Conservation (phyloP, 1,140 invertebrate genomes). For the Cydia amplana region DNA sequence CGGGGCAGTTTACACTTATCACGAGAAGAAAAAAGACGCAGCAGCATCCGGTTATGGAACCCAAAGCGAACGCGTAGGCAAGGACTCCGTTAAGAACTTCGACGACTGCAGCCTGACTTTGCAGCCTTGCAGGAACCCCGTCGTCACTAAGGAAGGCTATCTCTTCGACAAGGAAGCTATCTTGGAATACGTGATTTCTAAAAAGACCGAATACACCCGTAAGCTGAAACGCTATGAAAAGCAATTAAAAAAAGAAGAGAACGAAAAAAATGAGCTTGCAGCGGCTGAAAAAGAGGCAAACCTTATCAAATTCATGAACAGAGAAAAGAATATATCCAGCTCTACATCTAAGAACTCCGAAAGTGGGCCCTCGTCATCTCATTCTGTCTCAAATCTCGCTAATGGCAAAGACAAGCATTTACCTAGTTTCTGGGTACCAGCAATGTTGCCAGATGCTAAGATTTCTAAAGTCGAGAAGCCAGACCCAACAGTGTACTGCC, state of each 20-base stretch:
- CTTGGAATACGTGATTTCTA: slow-evolving; percentile 95
- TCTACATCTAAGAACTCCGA: slow-evolving; percentile 40
- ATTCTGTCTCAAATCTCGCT: slow-evolving; percentile 74
- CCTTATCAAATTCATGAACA: slow-evolving; percentile 84
- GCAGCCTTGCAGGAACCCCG: slow-evolving; percentile 95
- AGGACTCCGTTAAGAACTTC: slow-evolving; percentile 98
- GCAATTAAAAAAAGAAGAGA: slow-evolving; percentile 88
- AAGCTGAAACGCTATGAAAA: slow-evolving; percentile 97
- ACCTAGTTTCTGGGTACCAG: slow-evolving; percentile 99
- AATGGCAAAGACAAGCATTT: slow-evolving; percentile 79
- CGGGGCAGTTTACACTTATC: slow-evolving; percentile 98
- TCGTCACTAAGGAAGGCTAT: slow-evolving; percentile 93
- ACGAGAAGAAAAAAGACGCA: slow-evolving; percentile 98
- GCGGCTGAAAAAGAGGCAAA: slow-evolving; percentile 82
- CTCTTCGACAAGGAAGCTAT: slow-evolving; percentile 99
- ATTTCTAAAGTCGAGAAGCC: slow-evolving; percentile 89
- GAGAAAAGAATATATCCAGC: slow-evolving; percentile 85
- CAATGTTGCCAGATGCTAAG: slow-evolving; percentile 93
- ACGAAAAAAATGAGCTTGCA: slow-evolving; percentile 80
- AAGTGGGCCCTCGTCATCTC: slow-evolving; percentile 43
- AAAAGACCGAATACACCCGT: slow-evolving; percentile 94
- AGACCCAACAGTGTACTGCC: slow-evolving; percentile 94
- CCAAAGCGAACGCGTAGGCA: slow-evolving; percentile 91
- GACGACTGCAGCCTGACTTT: slow-evolving; percentile 98
- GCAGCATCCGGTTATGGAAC: slow-evolving; percentile 94